Base-by-base conservation (phyloP, 2,888 invertebrate species). In the Lasioglossum lativentre region DNA sequence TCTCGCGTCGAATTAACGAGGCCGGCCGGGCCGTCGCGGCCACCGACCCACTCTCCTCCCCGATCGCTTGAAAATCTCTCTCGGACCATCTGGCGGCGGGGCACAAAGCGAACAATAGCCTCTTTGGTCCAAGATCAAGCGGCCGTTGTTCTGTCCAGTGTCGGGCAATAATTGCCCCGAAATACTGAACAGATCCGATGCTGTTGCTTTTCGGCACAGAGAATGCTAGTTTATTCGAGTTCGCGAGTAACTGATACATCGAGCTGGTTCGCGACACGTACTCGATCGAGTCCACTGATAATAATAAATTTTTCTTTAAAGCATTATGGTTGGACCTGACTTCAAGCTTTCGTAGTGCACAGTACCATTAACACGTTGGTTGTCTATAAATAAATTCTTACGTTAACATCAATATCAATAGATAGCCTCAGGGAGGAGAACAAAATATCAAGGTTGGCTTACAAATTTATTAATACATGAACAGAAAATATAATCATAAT, bases 1-100 rank as follows among this genome's bases (percentile, higher is more conserved):
- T 63, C 85, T 76, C 75, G 68, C 75, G 38, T 87, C 80, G 79
- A 85, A 87, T 80, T 82, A 85, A 85, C 85, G 87, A 78, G 88
- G 78, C n/a, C n/a, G n/a, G n/a, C n/a, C n/a, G n/a, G n/a, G n/a
- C 56, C 85, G 38, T 38, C 59, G 34, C 66, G 76, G 30, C 76
- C 73, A 78, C 82, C 77, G 82, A 80, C 8, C n/a, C n/a, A 40
- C 4, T 75, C 71, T 78, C 19, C 66, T 71, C 75, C 85, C 71
- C 80, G 71, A 87, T 87, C 74, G 76, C 19, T 71, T 75, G 47
- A 84, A 87, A 86, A 87, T 87, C 59, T 38, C 59, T 38, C 63
- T 45, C 66, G 40, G 47, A 38, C 34, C 75, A 45, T 70, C 73
- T 68, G 76, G 72, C 66, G 66, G 77, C 27, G 42, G 63, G 38